Base-by-base conservation (phyloP, 2,888 invertebrate genomes). In the Nemapogon koenigi region DNA sequence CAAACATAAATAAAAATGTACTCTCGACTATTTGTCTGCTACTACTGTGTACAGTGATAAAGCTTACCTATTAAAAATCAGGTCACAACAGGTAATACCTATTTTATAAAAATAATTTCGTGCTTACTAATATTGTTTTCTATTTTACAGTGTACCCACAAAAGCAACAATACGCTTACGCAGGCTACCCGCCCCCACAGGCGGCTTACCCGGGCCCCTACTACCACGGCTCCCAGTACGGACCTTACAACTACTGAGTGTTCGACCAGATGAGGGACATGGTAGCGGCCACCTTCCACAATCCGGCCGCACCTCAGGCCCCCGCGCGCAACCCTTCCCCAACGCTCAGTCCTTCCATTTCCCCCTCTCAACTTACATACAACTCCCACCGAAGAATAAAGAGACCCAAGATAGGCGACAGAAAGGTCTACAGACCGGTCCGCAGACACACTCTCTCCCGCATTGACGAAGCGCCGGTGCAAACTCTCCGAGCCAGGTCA, bases 141-240 rank as follows among this genome's bases (percentile, higher is more conserved):
- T 11, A 28, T 39, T 33, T 46, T 78, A 31, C 84, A 91, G 94
- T 95, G 55, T 95, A 95, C 78, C 94, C 94, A 37, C 94, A 94
- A 71, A 95, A 95, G 73, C 93, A 94, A 66, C 93, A 92, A 51
- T 92, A 93, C 61, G 92, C 93, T 11, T 94, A 94, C 65, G 90
- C 93, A 38, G 91, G 92, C 41, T 93, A 94, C 67, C 90, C 91
- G 40, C 89, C 90, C 0, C 87, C 86, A 38, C 87, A 85, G 45
- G n/a, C n/a, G n/a, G 89, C 91, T 38, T 94, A 94, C 75, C 89
- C 93, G 41, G 90, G 90, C 27, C 92, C 92, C 19, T 91, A 91
- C 59, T 94, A 94, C 72, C 93, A 92, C 68, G 93, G 93, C 55
- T 92, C 94, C 37, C 94, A 94, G 62, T 94, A 94, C 66, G 93